Conservation (phyloP, 2,888 invertebrate genomes). For the Drosophila lutescens region DNA sequence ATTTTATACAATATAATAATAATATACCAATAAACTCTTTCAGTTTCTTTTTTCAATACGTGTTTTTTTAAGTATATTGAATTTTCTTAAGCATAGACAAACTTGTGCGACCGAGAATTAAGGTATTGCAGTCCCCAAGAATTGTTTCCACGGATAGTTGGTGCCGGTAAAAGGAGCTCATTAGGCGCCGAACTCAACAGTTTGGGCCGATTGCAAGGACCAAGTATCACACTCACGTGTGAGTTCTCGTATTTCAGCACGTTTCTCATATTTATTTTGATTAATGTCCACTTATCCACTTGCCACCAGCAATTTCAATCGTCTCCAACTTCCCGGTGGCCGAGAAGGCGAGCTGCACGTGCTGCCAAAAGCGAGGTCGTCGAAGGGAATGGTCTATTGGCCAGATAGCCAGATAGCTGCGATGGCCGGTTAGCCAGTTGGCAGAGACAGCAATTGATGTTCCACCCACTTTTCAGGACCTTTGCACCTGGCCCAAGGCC, state of each 20-base stretch:
- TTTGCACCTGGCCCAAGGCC: slow-evolving; percentile 70
- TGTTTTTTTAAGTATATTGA: too few species aligned
- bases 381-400: slow-evolving; percentile 62
- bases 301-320: slow-evolving; percentile 76
- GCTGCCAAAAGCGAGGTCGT: slow-evolving; percentile 28
- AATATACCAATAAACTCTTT: too few species aligned
- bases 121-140: background rate
- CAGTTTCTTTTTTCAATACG: too few species aligned
- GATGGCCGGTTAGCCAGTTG: slow-evolving; percentile 57
- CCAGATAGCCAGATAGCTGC: slow-evolving; percentile 55
- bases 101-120: too few species aligned
- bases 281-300: slow-evolving; percentile 79
- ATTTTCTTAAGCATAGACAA: too few species aligned
- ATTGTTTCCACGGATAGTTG: background rate
- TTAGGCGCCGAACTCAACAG: slow-evolving; percentile 8
- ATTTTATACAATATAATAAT: too few species aligned
- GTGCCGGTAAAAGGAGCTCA: slow-evolving; percentile 6
- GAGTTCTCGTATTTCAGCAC: slow-evolving; percentile 70
- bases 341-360: slow-evolving; percentile 46
- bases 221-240: slow-evolving; percentile 22
- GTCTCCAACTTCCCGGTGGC: slow-evolving; percentile 44
- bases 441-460: slow-evolving; percentile 70
- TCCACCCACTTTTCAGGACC: slow-evolving; percentile 69
- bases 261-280: slow-evolving; percentile 78
- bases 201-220: background rate